Base-by-base conservation (phyloP, 2,888 invertebrate genomes). In the Andrena bicolor region DNA sequence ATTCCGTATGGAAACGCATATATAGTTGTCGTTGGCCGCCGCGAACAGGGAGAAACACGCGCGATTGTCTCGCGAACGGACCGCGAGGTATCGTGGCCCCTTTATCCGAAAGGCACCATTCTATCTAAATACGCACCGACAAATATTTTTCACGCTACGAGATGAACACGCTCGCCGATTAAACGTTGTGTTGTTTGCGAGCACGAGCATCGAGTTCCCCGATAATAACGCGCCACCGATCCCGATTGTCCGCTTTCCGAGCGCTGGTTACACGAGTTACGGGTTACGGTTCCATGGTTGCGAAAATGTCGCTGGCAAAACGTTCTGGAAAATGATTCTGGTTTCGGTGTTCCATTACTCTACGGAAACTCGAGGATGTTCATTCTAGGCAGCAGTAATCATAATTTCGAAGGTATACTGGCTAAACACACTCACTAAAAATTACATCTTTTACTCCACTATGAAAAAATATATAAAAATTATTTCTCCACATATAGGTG, bases 121-220 rank as follows among this genome's bases (percentile, higher is more conserved):
- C 68, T 75, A 78, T 77, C 72, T 48, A 60, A 63, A 7, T 41
- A 41, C 16, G 41, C 53, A 26, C 28, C 16, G 70, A 66, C 61
- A 79, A 80, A 76, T 77, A 66, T 82, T 68, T 70, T 78, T 84
- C 53, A 30, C 20, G 32, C 16, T 8, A 41, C 30, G 76, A 23
- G 32, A 41, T 41, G 65, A 51, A n/a, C 10, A 13, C 16, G 41
- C 26, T 8, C 41, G 10, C 23, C 41, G 63, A 64, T 64, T 64
- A 64, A 41, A 7, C 63, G 63, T 64, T 64, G 63, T 64, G 61
- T 80, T 77, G 61, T 77, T 71, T 61, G 61, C 79, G 68, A 48
- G 61, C 51, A 2, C 48, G 28, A 30, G 64, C 68, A n/a, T 53
- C 51, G 51, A 41, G 20, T 41, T 68, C n/a, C 10, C 8, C 30